Base-by-base conservation (phyloP, 2,888 invertebrate species). In the Eilema depressum region DNA sequence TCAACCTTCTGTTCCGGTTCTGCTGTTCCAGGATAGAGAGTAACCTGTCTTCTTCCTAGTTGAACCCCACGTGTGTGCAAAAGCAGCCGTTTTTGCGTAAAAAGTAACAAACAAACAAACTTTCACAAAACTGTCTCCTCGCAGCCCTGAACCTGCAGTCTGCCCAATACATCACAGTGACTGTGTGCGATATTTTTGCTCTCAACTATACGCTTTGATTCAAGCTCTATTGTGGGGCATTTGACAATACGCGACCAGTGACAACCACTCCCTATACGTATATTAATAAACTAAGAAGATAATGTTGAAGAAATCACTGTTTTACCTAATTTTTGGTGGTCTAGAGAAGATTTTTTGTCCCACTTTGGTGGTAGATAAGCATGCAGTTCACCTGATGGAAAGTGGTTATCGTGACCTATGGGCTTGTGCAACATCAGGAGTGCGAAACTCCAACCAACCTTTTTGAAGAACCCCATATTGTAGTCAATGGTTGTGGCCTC, bases 131-230 rank as follows among this genome's bases (percentile, higher is more conserved):
- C 26, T 37, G 1, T 23, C 25, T 69, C 53, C 68, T 57, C 66
- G 28, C 83, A 82, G 33, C 80, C 82, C 82, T 84, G 53, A 12
- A 10, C 7, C 14, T 69, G 20, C 17, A 0, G 30, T 33, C 56
- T 41, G 71, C 33, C 66, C 77, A 74, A 84, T 90, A 87, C 83
- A 89, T 91, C 88, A 89, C 81, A 73, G 30, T 62, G 57, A 26
- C n/a, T 28, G 77, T 83, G 82, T 81, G 89, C 85, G 84, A 90
- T 92, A 93, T 92, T 93, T 93, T 93, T 93, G 86, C 88, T 65
- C 79, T 79, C 89, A 91, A 92, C 91, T 91, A 91, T 89, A 90
- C 89, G 90, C 86, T 92, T 94, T 93, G 93, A 92, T 91, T 91
- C 93, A 92, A 86, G 82, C 82, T 67, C 89, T 85, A 93, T 95